Percentiles rank a stretch among this genome's conserved stretches.
phyloP scores from a whole-genome alignment of 2,113 vertebrate genomes.

The Psephotus haematonotus region DNA sequence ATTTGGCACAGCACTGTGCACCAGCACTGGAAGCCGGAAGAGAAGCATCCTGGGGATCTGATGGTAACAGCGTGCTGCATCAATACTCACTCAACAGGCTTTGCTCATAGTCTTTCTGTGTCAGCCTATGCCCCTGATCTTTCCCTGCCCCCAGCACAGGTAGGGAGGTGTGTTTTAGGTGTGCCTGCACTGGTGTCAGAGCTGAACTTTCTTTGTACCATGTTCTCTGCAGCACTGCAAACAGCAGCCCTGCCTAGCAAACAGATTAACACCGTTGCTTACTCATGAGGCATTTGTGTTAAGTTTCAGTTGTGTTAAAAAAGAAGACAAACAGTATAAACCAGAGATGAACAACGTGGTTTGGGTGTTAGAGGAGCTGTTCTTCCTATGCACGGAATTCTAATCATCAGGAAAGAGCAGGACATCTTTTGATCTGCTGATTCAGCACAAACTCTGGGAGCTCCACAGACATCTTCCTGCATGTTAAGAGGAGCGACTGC shows the following conservation, averaged over 20 bases:
- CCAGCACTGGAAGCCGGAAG: neutral
- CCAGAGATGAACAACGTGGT: neutral
- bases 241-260: neutral
- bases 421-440: neutral
- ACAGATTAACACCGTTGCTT: slow-evolving; percentile 22
- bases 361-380: neutral
- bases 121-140: neutral
- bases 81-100: neutral
- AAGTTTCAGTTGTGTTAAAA: slow-evolving; percentile 18
- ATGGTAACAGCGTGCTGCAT: neutral
- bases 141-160: neutral
- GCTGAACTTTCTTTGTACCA: neutral
- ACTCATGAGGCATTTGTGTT: slow-evolving; percentile 37
- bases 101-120: neutral
- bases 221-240: neutral
- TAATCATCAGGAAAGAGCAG: neutral
- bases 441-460: neutral
- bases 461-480: neutral
- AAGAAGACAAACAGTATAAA: neutral
- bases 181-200: accelerated
- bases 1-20: neutral
- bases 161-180: accelerated
- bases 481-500: neutral
- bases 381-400: neutral
- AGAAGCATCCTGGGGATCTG: neutral